A percentile compares a stretch with the other conserved stretches of the same genome.
phyloP scores from a whole-genome alignment of 2,797 vertebrate species.

The Leucoraja ocellata region DNA sequence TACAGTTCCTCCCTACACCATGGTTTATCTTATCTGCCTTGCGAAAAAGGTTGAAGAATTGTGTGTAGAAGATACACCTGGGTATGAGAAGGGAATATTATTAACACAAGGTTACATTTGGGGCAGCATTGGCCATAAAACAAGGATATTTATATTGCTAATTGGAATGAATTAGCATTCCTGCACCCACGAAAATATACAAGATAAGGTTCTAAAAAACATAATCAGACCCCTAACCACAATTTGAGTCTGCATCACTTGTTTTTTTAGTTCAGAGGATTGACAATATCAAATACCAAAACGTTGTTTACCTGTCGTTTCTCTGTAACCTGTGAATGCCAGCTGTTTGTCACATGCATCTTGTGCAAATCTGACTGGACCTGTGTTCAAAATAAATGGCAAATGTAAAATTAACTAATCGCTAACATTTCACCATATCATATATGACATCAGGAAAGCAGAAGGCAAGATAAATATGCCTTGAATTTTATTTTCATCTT shows the following conservation, averaged over 20 bases:
- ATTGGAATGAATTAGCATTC: neutral
- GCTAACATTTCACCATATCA: neutral
- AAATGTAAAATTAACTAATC: neutral
- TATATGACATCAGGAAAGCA: neutral
- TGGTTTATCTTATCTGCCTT: neutral
- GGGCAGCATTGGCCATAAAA: neutral
- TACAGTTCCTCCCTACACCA: no score
- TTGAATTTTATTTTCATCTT: neutral
- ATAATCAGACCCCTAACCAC: neutral
- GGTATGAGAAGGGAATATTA: neutral
- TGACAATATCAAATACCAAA: neutral
- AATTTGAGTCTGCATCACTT: neutral
- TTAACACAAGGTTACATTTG: neutral
- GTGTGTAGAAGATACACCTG: neutral
- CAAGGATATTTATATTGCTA: neutral
- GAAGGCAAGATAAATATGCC: neutral
- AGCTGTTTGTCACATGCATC: conserved; percentile 67
- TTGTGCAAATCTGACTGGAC: conserved; percentile 66
- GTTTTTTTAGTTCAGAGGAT: neutral
- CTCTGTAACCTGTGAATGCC: conserved; percentile 68
- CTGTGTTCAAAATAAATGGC: conserved; percentile 52
- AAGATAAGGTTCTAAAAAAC: neutral
- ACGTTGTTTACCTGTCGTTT: conserved; percentile 63
- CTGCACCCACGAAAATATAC: neutral
- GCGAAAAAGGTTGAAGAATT: neutral